Base-by-base conservation (phyloP, 2,888 invertebrate genomes). In the Philereme transversata region DNA sequence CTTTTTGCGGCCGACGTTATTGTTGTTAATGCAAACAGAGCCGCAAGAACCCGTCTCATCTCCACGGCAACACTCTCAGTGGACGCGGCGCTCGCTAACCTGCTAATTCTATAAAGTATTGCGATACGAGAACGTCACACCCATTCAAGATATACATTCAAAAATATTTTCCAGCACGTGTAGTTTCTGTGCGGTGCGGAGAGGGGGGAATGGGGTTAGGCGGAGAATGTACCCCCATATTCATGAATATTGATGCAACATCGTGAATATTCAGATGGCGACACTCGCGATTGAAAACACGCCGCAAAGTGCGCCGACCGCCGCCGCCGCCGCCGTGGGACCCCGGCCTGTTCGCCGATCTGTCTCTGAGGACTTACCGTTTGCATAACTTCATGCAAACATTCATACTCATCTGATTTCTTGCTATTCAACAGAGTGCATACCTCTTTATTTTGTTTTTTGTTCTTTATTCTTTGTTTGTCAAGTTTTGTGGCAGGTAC, bases 231-330 rank as follows among this genome's bases (percentile, higher is more conserved):
- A 36, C 36, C 7, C 36, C 36, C 7, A 64, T 76, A 73, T 76
- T 82, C 84, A 86, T 87, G 85, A 87, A 88, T 88, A 88, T 87
- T 87, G 84, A 88, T 86, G 78, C 67, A 54, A 65, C 73, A 69
- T 78, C 78, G 79, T 88, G 86, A 87, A 88, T 88, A 88, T 88
- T 87, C 84, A 87, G 78, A 49, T 53, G 71, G 76, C 73, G 78
- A 83, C 83, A 81, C 81, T 79, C 76, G 80, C 82, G 77, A 86
- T 86, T 87, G 88, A 85, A 86, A 86, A 83, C 82, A 78, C 72
- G 74, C 80, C 81, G 74, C 81, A 74, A 68, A 74, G 74, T 72
- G 77, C 72, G 70, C 60, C 22, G 22, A 22, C 22, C 22, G 22
- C 22, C 22, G 22, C 22, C 22, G 22, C 22, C 22, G 22, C 22